Percentiles rank a stretch among this genome's conserved stretches.
These are phyloP conservation scores for Sebastes variabilis DNA, from an alignment of 2,797 vertebrate genomes.

Conservation along the genomic window DNA sequence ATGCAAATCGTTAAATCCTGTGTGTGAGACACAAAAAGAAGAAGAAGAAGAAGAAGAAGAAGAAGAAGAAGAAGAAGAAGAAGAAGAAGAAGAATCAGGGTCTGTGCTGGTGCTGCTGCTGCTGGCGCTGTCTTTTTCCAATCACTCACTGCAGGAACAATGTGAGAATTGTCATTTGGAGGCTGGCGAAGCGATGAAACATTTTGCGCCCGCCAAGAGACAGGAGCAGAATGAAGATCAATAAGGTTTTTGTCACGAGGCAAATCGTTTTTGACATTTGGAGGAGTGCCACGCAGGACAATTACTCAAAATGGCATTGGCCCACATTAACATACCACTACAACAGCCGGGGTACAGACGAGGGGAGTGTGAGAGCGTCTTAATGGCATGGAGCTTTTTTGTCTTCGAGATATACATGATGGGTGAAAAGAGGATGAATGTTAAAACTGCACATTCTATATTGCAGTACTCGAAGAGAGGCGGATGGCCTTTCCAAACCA, in stretches of 20 bases:
- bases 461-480: conserved; percentile 5
- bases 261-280: conserved; percentile 85
- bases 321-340: conserved; percentile 78
- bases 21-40: not conserved
- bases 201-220: conserved; percentile 61
- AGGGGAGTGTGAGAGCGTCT: conserved; percentile 31
- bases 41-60: not conserved
- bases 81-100: not conserved
- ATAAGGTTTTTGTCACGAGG: conserved; percentile 77
- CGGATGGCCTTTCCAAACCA: conserved; percentile 11
- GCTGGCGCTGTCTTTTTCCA: conserved; percentile 56
- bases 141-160: conserved; percentile 68
- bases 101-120: conserved; percentile 26
- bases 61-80: not conserved
- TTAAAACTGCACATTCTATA: conserved; percentile 30
- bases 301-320: conserved; percentile 77
- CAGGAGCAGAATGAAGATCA: conserved; percentile 79
- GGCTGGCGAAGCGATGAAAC: conserved; percentile 66
- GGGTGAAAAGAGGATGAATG: conserved; percentile 34
- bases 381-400: conserved; percentile 50
- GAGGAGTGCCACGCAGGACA: conserved; percentile 76
- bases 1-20: not conserved
- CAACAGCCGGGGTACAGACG: conserved; percentile 42
- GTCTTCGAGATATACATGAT: conserved; percentile 39
- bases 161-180: conserved; percentile 70